Conservation (phyloP, 2,113 vertebrate genomes). For the Austrofundulus limnaeus region DNA sequence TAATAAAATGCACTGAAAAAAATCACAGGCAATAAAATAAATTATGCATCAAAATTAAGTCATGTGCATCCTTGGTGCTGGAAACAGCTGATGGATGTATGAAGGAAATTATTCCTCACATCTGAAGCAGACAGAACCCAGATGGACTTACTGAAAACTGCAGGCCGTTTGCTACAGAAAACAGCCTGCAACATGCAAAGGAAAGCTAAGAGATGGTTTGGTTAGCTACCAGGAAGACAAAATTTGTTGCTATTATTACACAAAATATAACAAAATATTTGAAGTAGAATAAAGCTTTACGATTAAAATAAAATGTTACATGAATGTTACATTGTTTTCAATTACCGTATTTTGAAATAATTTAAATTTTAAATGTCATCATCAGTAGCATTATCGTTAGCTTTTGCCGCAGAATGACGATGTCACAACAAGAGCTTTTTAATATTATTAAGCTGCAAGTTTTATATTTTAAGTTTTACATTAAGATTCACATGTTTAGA, state of each 20-base stretch:
- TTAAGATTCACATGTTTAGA: too few species aligned
- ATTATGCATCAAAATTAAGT: not conserved
- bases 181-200: not conserved
- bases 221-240: not conserved
- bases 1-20: not conserved
- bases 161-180: not conserved
- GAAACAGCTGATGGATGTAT: constrained; percentile 45
- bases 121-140: constrained; percentile 1
- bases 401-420: too few species aligned
- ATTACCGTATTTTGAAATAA: too few species aligned
- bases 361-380: too few species aligned
- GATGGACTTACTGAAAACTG: constrained; percentile 25
- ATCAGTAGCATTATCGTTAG: too few species aligned
- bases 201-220: not conserved
- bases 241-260: not conserved
- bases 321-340: too few species aligned
- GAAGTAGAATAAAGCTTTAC: too few species aligned
- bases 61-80: constrained; percentile 5
- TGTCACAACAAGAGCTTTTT: too few species aligned
- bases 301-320: too few species aligned
- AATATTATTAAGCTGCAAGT: too few species aligned
- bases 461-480: too few species aligned
- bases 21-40: not conserved
- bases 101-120: constrained; percentile 52
- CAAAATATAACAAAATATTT: constrained; percentile 16